A percentile compares a stretch with the other conserved stretches of the same genome.
Conservation (phyloP, 2,113 vertebrate genomes). For the Morone saxatilis region DNA sequence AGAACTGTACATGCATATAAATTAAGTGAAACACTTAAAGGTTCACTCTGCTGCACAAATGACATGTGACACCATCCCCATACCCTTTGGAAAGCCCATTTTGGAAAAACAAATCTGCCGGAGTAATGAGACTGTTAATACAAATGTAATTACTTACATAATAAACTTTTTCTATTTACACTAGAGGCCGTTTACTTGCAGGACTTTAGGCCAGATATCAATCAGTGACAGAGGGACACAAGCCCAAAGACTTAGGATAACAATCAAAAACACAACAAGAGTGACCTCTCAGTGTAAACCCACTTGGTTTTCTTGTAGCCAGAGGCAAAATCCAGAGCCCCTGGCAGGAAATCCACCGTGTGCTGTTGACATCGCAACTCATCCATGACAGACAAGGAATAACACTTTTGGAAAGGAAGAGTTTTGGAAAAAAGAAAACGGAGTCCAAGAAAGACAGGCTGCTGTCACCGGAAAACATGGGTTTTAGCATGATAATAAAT, state of each 20-base stretch:
- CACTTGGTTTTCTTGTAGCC: conserved; percentile 63
- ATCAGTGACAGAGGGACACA: conserved; percentile 67
- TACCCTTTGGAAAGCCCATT: conserved; percentile 27
- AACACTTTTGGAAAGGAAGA: conserved; percentile 71
- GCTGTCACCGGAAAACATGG: conserved; percentile 43
- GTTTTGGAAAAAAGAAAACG: background rate
- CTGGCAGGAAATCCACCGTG: conserved; percentile 69
- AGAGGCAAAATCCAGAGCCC: conserved; percentile 71
- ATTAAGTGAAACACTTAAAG: conserved; percentile 31
- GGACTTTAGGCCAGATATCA: conserved; percentile 57
- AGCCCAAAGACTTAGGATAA: conserved; percentile 69
- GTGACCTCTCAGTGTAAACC: conserved; percentile 71
- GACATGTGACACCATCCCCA: conserved; percentile 23
- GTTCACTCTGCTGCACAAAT: conserved; percentile 32
- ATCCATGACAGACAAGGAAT: conserved; percentile 74
- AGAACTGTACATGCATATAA: conserved; percentile 37
- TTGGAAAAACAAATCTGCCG: conserved; percentile 63
- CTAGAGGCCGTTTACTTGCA: conserved; percentile 46
- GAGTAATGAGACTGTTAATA: conserved; percentile 69
- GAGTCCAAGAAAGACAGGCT: conserved; percentile 42
- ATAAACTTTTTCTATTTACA: conserved; percentile 72
- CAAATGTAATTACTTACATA: conserved; percentile 65
- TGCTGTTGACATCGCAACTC: conserved; percentile 75
- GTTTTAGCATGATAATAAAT: conserved; percentile 52
- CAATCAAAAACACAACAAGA: conserved; percentile 78